Percentiles rank a stretch among this genome's conserved stretches.
phyloP scores from a whole-genome alignment of 2,888 invertebrate genomes.

The Boloria selene region DNA sequence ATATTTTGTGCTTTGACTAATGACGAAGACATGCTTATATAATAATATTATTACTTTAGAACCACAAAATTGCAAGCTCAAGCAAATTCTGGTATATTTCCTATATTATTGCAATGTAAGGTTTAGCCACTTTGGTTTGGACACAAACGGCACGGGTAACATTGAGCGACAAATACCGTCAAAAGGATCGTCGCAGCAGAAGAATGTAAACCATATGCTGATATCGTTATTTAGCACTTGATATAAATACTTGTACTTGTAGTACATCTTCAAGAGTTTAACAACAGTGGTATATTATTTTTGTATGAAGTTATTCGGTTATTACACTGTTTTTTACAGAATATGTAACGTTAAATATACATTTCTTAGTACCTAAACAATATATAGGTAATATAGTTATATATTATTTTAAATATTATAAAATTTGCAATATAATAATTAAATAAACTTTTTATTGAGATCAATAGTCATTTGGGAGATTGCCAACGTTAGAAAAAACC shows the following conservation, averaged over 20 bases:
- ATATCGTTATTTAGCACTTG: conserved; percentile 29
- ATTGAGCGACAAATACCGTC: conserved; percentile 48
- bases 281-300: too few species aligned
- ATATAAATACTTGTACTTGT: too few species aligned
- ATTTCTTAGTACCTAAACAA: too few species aligned
- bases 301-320: too few species aligned
- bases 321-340: too few species aligned
- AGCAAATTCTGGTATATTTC: conserved; percentile 41
- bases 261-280: neutral
- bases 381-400: too few species aligned
- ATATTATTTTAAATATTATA: too few species aligned
- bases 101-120: conserved; percentile 31
- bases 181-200: conserved; percentile 44
- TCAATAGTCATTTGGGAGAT: too few species aligned
- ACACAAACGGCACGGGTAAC: conserved; percentile 39
- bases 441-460: too few species aligned
- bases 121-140: conserved; percentile 33
- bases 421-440: too few species aligned
- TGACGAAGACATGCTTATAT: conserved; percentile 52
- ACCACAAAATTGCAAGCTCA: conserved; percentile 51
- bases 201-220: conserved; percentile 36
- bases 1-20: conserved; percentile 57
- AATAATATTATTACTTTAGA: conserved; percentile 44
- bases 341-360: too few species aligned
- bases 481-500: too few species aligned